Percentiles rank a stretch among this genome's conserved stretches.
Evolutionary conservation across 2,797 vertebrate species (phyloP).

Genomic region (Darevskia nairensis): DNA sequence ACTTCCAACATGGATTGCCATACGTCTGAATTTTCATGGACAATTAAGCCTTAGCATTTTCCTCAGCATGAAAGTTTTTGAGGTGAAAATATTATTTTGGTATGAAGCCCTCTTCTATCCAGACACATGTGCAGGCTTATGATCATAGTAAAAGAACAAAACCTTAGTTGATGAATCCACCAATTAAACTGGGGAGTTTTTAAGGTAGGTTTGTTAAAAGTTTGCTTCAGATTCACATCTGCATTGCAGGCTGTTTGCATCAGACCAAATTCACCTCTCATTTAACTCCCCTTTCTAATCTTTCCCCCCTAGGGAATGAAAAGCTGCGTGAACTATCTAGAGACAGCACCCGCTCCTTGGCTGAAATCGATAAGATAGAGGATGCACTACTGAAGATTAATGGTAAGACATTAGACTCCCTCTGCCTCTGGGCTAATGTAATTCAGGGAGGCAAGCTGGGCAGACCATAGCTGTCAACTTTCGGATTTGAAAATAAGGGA

Average conservation of each 20-base stretch:
- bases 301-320: background rate
- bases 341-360: rapidly evolving
- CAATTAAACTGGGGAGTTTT: background rate
- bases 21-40: too few relatives aligned
- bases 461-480: too few relatives aligned
- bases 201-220: background rate
- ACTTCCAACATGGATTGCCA: too few relatives aligned
- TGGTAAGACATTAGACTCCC: slow-evolving; percentile 1
- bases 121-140: background rate
- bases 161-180: background rate
- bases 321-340: background rate
- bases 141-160: background rate
- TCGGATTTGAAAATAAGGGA: too few relatives aligned
- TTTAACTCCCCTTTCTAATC: background rate
- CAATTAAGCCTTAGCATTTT: too few relatives aligned
- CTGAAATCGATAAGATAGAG: background rate
- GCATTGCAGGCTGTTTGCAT: background rate
- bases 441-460: too few relatives aligned
- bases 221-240: background rate
- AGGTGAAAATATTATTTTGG: too few relatives aligned
- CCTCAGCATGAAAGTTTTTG: too few relatives aligned
- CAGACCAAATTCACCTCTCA: background rate
- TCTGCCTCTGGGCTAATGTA: background rate
- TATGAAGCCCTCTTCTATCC: too few relatives aligned
- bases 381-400: slow-evolving; percentile 14